phyloP scores from a whole-genome alignment of 2,113 vertebrate genomes.

The Eulacestoma nigropectus region DNA sequence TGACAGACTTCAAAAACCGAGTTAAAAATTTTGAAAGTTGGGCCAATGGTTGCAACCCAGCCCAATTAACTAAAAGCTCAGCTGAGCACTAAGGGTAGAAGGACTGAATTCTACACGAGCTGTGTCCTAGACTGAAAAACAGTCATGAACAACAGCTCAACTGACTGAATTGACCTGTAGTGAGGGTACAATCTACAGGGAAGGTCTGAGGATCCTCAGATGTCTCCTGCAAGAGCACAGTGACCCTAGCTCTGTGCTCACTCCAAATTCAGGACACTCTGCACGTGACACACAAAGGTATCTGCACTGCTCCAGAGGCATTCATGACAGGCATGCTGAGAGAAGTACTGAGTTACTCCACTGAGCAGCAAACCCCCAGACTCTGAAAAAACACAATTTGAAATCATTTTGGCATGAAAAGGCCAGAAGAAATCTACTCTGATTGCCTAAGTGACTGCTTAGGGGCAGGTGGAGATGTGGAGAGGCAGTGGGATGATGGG shows the following conservation, averaged over 20 bases:
- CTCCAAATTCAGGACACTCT: not conserved
- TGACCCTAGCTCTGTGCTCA: not conserved
- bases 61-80: not conserved
- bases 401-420: not conserved
- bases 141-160: not conserved
- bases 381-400: not conserved
- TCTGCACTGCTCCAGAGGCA: not conserved
- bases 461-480: not conserved
- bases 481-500: not conserved
- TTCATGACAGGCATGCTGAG: accelerated
- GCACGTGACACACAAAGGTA: not conserved
- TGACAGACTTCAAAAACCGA: not conserved
- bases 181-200: not conserved
- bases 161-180: not conserved
- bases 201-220: not conserved
- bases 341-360: not conserved
- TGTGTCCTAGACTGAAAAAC: not conserved
- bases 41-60: not conserved
- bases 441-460: not conserved
- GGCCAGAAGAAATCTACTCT: not conserved
- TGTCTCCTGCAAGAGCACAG: not conserved
- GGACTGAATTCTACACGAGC: accelerated
- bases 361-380: not conserved
- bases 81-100: not conserved
- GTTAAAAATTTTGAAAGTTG: not conserved